phyloP scores from a whole-genome alignment of 2,113 vertebrate species.

The Suricata suricatta region DNA sequence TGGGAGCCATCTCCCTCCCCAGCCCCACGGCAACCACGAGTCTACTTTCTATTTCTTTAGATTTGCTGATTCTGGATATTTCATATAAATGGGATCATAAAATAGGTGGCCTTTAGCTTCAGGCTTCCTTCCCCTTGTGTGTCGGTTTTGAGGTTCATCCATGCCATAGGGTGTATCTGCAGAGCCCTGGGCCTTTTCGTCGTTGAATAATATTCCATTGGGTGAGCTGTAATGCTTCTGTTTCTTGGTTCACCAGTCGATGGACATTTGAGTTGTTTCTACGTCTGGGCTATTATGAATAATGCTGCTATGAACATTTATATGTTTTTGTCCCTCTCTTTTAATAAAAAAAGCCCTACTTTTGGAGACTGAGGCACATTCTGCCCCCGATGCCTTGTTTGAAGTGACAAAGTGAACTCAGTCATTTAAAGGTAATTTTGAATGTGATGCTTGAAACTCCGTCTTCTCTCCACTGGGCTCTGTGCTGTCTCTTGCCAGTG shows the following conservation, averaged over 20 bases:
- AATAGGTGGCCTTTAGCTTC: not conserved
- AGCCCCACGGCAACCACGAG: not conserved
- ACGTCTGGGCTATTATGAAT: not conserved
- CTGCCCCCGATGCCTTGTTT: not conserved
- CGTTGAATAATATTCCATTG: not conserved
- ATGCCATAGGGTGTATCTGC: not conserved
- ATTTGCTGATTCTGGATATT: not conserved
- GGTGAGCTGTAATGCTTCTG: not conserved
- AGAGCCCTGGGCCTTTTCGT: not conserved
- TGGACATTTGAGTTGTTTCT: not conserved
- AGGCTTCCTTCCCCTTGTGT: not conserved
- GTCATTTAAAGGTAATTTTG: slow-evolving; percentile 7
- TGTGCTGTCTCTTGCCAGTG: not conserved
- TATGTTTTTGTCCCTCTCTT: not conserved
- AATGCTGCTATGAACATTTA: not conserved
- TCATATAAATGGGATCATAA: not conserved
- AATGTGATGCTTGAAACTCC: not conserved
- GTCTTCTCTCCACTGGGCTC: not conserved
- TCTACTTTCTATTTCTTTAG: not conserved
- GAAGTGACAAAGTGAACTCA: not conserved
- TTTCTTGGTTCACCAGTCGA: not conserved
- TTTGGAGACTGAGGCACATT: not conserved
- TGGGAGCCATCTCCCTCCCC: not conserved
- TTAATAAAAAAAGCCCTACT: not conserved
- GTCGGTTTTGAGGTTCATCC: not conserved